Conservation (phyloP, 1,140 invertebrate genomes). For the Drosophila eugracilis region DNA sequence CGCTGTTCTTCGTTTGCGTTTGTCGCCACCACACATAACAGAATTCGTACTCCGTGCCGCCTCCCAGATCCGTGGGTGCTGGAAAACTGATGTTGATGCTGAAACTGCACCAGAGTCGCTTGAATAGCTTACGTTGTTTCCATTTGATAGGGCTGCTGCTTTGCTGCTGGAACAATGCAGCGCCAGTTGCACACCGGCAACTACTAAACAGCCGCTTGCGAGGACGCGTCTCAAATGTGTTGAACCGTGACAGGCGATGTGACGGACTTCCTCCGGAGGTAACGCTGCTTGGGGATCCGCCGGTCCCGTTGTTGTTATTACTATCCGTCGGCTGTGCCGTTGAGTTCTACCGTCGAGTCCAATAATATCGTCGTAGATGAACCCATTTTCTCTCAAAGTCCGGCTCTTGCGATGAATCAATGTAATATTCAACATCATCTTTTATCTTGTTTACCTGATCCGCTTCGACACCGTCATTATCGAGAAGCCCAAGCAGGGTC, state of each 20-base stretch:
- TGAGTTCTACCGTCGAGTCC: conserved; percentile 93
- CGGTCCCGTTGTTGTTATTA: conserved; percentile 92
- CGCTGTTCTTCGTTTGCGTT: conserved; percentile 87
- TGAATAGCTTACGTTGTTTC: conserved; percentile 69
- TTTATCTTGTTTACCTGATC: conserved; percentile 91
- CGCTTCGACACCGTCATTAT: conserved; percentile 99
- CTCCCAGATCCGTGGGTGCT: conserved; percentile 86
- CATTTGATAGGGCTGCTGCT: conserved; percentile 65
- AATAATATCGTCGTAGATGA: conserved; percentile 98
- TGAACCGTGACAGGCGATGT: conserved; percentile 85
- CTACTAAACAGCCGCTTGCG: conserved; percentile 29
- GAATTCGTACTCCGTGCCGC: conserved; percentile 86
- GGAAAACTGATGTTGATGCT: conserved; percentile 68
- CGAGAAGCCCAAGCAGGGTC: conserved; percentile 97
- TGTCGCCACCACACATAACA: conserved; percentile 87
- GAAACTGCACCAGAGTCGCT: conserved; percentile 69
- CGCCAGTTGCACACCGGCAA: conserved; percentile 57
- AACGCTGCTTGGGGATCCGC: conserved; percentile 92
- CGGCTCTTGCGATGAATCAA: conserved; percentile 97
- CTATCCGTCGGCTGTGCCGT: conserved; percentile 92
- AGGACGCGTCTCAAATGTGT: conserved; percentile 74
- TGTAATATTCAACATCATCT: conserved; percentile 99
- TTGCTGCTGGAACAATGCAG: conserved; percentile 65
- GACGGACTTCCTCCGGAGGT: conserved; percentile 88
- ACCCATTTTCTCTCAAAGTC: conserved; percentile 99